Evolutionary conservation across 2,797 vertebrate species (phyloP), one percentile per base, ranked within the genome.

Genomic region (Spondyliosoma cantharus): DNA sequence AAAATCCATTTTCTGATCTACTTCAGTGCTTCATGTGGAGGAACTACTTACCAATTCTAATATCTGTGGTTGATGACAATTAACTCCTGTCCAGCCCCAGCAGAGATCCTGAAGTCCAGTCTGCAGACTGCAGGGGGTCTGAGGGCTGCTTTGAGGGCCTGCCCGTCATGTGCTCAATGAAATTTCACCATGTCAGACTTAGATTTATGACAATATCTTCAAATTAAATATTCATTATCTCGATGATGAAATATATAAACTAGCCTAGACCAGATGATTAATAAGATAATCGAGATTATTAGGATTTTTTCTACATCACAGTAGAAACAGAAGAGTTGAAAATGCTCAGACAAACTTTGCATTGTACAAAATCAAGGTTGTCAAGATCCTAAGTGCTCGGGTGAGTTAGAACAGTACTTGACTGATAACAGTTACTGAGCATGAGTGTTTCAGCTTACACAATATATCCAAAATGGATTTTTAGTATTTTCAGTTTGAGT

Each of bases 1-100:
- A 67, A 52, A 67, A 94, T 94, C 91, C 87, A 94, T 90, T 94
- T 93, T 93, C 90, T 65, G 94, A 94, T 95, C 94, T 94, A 90
- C 93, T 94, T 94, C 48, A 70, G 29, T 64, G 84, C 91, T 94
- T 95, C 91, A 92, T 87, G 75, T 81, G 91, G 89, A 89, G 77
- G 92, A 90, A 77, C 50, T 85, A 46, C 54, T 49, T 8, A 71
- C 64, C 67, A 77, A 76, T 87, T 89, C 65, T 78, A 75, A 88
- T 90, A 85, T 75, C 60, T 80, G 61, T 85, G 76, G 70, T 53
- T 87, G 80, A 89, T 81, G 86, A 76, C 57, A 32, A 83, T 81
- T 74, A 78, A 78, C 57, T 83, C 79, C 81, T 66, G 70, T 81
- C 72, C 64, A 54, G 15, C 71, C 80, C 69, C 81, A 74, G 71